A percentile compares a stretch with the other conserved stretches of the same genome.
Conservation (phyloP, 1,140 invertebrate species). For the Hirudo medicinalis region DNA sequence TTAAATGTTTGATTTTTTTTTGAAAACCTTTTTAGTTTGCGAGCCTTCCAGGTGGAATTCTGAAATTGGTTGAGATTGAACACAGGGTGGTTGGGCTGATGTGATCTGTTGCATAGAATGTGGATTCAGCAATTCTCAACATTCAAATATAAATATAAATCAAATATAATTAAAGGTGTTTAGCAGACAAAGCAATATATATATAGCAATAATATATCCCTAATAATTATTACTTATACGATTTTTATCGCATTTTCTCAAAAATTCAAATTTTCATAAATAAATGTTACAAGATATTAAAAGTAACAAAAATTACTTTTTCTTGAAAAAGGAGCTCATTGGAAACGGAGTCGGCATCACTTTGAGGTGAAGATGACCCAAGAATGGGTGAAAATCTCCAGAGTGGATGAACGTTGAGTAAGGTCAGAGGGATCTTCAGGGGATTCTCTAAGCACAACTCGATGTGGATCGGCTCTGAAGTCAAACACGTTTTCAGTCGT, state of each 20-base stretch:
- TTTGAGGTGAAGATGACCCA: background rate
- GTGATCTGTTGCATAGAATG: background rate
- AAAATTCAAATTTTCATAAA: no score
- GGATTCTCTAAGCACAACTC: constrained; percentile 64
- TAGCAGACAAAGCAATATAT: no score
- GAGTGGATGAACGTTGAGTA: constrained; percentile 61
- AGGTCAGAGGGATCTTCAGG: constrained; percentile 56
- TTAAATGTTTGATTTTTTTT: background rate
- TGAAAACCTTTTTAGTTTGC: background rate
- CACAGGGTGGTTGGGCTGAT: constrained; percentile 25
- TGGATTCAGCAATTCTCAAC: no score
- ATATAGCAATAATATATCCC: no score
- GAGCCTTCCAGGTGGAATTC: background rate
- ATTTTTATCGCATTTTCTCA: no score
- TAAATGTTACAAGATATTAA: no score
- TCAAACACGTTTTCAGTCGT: background rate
- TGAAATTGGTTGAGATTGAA: constrained; percentile 22
- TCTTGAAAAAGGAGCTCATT: no score
- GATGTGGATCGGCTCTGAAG: constrained; percentile 64
- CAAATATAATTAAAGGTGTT: no score
- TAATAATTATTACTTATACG: no score
- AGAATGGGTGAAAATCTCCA: constrained; percentile 53
- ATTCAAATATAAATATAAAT: no score
- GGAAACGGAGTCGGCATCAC: background rate
- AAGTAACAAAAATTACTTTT: no score